Evolutionary conservation across 2,797 vertebrate species (phyloP), one percentile per base, ranked within the genome.

Genomic region (Calcarius lapponicus): DNA sequence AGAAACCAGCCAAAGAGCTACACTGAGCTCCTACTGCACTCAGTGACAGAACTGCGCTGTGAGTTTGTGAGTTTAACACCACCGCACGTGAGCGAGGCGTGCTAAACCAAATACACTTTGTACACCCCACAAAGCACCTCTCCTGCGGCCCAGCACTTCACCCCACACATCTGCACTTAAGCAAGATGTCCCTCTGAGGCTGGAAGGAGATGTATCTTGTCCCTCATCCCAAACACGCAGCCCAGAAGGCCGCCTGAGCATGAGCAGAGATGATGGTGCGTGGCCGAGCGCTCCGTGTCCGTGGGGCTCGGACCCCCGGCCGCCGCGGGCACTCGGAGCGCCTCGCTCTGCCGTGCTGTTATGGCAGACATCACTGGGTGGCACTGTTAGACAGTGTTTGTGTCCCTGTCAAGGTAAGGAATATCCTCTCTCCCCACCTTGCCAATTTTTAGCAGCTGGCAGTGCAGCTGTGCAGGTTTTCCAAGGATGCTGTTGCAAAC

Each of bases 311-410:
- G 58, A 34, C 62, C 80, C 73, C 26, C 4, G 1, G 38, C 32
- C 10, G 1, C 13, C 67, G 9, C 6, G 4, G 17, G 32, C 56
- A 38, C 72, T 8, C 1, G 0, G 21, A 50, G 61, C 1, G 0
- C 64, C 67, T n/a, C 2, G 10, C 43, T 91, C 67, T 53, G 50
- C 86, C 4, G 4, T 95, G 96, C 82, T 94, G 95, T 95, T 95
- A 91, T 73, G 91, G 73, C 73, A 96, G 73, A 53, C 75, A 95
- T 40, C 96, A 97, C 96, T 96, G 95, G 95, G 95, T 95, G 95
- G 95, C 95, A 95, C 95, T 95, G 95, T 96, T 62, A 96, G 93
- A 93, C 95, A 94, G 88, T 8, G 62, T 79, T 96, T 87, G n/a
- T 65, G 86, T 88, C 90, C 80, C 22, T 65, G 18, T 42, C 94